Conservation (phyloP, 2,797 vertebrate species). For the Mormyrus proboscirostris region DNA sequence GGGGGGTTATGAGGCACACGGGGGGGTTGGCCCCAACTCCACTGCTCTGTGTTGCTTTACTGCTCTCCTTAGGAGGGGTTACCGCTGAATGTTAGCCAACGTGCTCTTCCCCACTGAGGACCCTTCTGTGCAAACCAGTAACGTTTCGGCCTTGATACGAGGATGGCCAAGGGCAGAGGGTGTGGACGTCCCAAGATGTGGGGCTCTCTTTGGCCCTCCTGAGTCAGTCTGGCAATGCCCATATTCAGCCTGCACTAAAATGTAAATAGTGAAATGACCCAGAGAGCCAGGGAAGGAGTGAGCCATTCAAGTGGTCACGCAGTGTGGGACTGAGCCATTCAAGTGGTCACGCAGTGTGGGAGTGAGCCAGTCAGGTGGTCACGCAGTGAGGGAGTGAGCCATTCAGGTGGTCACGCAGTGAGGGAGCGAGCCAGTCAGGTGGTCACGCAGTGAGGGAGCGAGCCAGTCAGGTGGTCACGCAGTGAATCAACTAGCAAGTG, state of each 20-base stretch:
- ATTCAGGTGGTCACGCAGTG: not conserved
- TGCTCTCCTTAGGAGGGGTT: not conserved
- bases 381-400: not conserved
- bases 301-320: not conserved
- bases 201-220: too few species aligned
- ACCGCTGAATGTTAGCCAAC: not conserved
- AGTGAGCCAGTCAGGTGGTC: not conserved
- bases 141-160: too few species aligned
- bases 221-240: too few species aligned
- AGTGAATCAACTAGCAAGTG: not conserved
- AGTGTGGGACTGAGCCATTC: not conserved
- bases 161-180: too few species aligned
- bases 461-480: not conserved
- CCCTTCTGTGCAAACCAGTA: too few species aligned
- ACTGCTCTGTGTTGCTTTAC: not conserved
- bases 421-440: not conserved
- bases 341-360: not conserved
- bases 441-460: not conserved
- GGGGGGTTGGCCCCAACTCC: not conserved
- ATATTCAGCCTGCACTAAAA: too few species aligned
- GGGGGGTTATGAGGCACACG: not conserved
- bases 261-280: too few species aligned
- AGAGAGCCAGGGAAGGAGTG: not conserved
- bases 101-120: not conserved
- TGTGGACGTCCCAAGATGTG: too few species aligned